Base-by-base conservation (phyloP, 2,113 vertebrate genomes). In the Hyla sarda region DNA sequence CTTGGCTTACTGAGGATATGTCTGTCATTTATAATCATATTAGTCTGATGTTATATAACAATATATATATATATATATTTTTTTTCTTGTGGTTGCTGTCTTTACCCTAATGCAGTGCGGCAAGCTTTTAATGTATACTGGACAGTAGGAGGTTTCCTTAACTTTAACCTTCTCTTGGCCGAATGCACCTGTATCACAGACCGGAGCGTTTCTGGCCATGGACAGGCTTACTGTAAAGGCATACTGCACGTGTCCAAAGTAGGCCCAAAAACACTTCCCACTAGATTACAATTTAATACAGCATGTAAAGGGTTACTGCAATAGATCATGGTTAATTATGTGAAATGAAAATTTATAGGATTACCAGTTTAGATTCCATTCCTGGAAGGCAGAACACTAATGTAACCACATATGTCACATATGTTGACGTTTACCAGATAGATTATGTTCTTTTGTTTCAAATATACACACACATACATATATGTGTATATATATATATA, bases 21-120 rank as follows among this genome's bases (percentile, higher is more conserved):
- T 60, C 94, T 94, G 93, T 95, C 93, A 94, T 93, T 95, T 92
- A 89, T 94, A 94, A 93, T 95, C 94, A 94, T 92, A 93, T 94
- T 93, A 93, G 90, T 91, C 93, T 93, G 91, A 93, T 94, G 93
- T 81, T 65, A 28, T 8, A 62, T 47, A 81, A 41, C 41, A 41
- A 60, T 45, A 16, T 93, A 92, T 93, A 94, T 94, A 94, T 92
- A 92, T 92, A 94, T 93, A 94, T 93, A 93, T 47, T 25, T 34
- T 56, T 21, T 9, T 56, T 58, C 50, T 37, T 52, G 73, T 67
- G 25, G 16, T 82, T 56, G 23, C 25, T 50, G 47, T 37, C 65
- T 45, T 19, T 83, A 34, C 25, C 41, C 21, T n/a, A 41, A 81
- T 47, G 23, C 9, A 25, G 34, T 60, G 23, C 11, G 4, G 34